A percentile compares a stretch with the other conserved stretches of the same genome.
phyloP scores from a whole-genome alignment of 2,888 invertebrate species.

The Yponomeuta evonymella region DNA sequence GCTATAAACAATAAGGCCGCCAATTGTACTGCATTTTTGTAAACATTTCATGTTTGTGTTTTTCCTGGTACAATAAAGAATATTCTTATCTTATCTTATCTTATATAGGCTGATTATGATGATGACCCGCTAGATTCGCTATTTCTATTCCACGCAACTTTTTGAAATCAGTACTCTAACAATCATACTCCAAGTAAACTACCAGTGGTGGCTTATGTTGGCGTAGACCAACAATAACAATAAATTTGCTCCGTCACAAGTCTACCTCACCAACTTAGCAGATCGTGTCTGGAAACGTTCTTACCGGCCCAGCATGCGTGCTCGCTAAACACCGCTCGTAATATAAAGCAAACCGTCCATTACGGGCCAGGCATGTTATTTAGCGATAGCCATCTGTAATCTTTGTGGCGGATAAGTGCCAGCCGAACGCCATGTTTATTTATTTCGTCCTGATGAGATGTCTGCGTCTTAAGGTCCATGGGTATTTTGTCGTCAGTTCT shows the following conservation, averaged over 20 bases:
- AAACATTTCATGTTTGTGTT: too few species aligned
- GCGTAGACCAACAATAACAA: neutral
- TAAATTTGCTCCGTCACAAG: neutral
- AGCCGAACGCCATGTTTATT: conserved; percentile 20
- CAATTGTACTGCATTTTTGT: too few species aligned
- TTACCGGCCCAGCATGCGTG: conserved; percentile 16
- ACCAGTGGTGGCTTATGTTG: neutral
- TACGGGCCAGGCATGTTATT: conserved; percentile 21
- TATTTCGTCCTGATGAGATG: conserved; percentile 21
- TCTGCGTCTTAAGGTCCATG: neutral
- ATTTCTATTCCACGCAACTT: too few species aligned
- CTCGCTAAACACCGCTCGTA: conserved; percentile 21
- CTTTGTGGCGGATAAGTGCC: conserved; percentile 19
- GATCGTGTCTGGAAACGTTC: neutral
- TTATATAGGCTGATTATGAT: too few species aligned
- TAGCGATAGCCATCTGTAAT: conserved; percentile 21
- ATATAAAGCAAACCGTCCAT: conserved; percentile 19
- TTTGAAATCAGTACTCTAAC: too few species aligned
- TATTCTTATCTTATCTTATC: too few species aligned
- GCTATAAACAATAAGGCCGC: too few species aligned
- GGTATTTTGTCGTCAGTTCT: neutral
- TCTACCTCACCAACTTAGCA: neutral
- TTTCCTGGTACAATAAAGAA: too few species aligned
- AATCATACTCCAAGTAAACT: too few species aligned
- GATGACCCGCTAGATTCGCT: too few species aligned